Conservation (phyloP, 2,888 invertebrate species). For the Lepidochitona cinerea region DNA sequence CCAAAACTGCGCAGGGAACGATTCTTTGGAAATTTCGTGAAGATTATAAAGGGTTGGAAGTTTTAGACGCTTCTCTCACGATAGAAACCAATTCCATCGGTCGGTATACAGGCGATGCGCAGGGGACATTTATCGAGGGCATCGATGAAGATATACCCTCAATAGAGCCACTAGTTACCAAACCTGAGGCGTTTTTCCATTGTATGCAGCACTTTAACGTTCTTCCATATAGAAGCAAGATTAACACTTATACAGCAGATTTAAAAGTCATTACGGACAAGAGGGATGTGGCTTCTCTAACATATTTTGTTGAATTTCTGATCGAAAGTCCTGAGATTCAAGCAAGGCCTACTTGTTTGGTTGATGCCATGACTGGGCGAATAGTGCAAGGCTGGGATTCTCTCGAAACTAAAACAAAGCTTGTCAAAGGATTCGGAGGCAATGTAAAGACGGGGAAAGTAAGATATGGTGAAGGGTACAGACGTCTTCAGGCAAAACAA, state of each 20-base stretch:
- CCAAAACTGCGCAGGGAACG: conserved; percentile 15
- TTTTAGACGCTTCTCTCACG: conserved; percentile 18
- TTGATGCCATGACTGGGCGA: conserved; percentile 39
- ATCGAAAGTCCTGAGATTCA: conserved; percentile 11
- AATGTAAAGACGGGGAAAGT: conserved; percentile 40
- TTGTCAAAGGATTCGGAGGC: conserved; percentile 34
- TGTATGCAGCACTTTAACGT: neutral
- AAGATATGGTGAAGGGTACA: conserved; percentile 30
- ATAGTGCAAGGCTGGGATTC: conserved; percentile 30
- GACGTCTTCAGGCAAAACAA: conserved; percentile 26
- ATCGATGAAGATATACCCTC: conserved; percentile 15
- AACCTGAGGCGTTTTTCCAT: conserved; percentile 7
- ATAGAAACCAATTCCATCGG: conserved; percentile 12
- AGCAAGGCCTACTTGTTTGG: conserved; percentile 35
- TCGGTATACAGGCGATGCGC: conserved; percentile 14
- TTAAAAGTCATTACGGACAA: conserved; percentile 4
- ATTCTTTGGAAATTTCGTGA: conserved; percentile 12
- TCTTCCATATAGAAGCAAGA: neutral
- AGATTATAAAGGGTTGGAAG: conserved; percentile 1
- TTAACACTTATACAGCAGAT: neutral
- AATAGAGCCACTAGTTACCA: neutral
- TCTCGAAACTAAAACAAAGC: conserved; percentile 22
- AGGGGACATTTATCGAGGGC: conserved; percentile 16
- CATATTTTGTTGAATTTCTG: conserved; percentile 19
- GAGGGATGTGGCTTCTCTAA: neutral